Evolutionary conservation across 2,797 vertebrate species (phyloP).

Genomic region (Hipposideros larvatus): DNA sequence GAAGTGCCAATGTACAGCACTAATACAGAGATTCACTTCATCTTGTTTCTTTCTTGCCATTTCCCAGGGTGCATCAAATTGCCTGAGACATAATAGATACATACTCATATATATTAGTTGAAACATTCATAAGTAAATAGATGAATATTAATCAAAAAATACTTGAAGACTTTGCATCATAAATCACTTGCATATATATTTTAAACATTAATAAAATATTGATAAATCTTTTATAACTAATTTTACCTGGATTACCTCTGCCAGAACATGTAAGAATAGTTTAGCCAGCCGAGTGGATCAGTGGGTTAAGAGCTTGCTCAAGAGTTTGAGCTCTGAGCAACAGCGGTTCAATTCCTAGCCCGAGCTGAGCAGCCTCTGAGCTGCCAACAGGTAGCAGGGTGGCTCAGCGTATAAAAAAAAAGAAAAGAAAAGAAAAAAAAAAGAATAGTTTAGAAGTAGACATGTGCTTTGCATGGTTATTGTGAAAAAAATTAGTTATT

Average conservation of each 20-base stretch:
- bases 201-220: constrained; percentile 28
- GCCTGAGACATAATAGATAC: neutral
- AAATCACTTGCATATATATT: neutral
- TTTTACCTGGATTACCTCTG: neutral
- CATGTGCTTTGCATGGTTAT: neutral
- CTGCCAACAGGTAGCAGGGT: too few relatives aligned
- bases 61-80: neutral
- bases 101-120: neutral
- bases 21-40: constrained; percentile 10
- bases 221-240: neutral
- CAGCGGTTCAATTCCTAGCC: too few relatives aligned
- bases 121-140: constrained; percentile 16
- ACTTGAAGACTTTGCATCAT: neutral
- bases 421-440: too few relatives aligned
- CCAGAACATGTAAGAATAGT: neutral
- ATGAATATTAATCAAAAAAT: neutral
- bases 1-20: neutral
- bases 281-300: too few relatives aligned
- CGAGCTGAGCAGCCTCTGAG: too few relatives aligned
- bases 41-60: neutral
- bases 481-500: neutral
- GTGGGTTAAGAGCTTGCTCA: too few relatives aligned
- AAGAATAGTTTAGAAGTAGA: neutral
- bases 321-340: too few relatives aligned
- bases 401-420: too few relatives aligned